Base-by-base conservation (phyloP, 2,797 vertebrate species). In the Anguilla obscura region DNA sequence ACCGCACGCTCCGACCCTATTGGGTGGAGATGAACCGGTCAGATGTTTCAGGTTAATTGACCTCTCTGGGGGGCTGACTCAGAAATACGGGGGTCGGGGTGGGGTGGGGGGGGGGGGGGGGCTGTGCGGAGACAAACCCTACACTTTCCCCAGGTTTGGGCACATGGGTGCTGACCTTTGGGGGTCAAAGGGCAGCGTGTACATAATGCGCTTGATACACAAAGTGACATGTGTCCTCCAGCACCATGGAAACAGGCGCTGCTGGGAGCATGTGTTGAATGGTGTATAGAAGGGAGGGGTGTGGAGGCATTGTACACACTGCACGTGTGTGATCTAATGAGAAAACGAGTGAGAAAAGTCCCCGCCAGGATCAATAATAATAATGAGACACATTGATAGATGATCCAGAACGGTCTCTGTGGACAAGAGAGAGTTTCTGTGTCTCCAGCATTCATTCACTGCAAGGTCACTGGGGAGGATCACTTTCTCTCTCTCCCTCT, bases 331-430 rank as follows among this genome's bases (percentile, higher is more conserved):
- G 54, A 69, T 40, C 36, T 48, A 85, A 85, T 63, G 56, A 45
- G 85, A 27, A 84, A 84, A 56, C 33, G 3, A 58, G 80, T 52
- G 48, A 40, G 87, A 84, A 71, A 27, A 36, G 48, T 83, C 30
- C 76, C 58, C n/a, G 60, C 80, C 58, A 1, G 63, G 33, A 56
- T 86, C 85, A 82, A 83, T 86, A 74, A 84, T 50, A 66, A 69
- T n/a, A 50, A 56, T 24, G 36, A 45, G 87, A 21, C 83, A 89
- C 48, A 83, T 40, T 50, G 40, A 85, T 80, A 71, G 58, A 36
- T 14, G 16, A 16, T 21, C 40, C 74, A 45, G 45, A 60, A 69
- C 10, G 60, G 76, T 63, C 74, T 54, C 54, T 2, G 30, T n/a
- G 52, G 84, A 16, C 56, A 30, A 30, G 56, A 85, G 50, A 56